These are phyloP conservation scores for Lipophrys pholis DNA, from an alignment of 2,113 vertebrate species.

Conservation along the genomic window DNA sequence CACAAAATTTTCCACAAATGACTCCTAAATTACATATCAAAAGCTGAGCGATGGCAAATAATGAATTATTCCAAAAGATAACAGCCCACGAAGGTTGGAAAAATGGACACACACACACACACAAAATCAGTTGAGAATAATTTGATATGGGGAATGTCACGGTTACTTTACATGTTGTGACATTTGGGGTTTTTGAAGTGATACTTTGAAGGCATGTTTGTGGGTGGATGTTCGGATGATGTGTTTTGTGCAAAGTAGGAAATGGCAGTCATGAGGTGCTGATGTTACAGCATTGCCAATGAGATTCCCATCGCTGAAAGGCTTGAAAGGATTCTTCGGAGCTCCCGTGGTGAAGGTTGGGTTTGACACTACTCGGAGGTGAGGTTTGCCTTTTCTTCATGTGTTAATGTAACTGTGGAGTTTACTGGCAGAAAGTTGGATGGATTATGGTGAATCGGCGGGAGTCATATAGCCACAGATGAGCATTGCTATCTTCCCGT, in stretches of 20 bases:
- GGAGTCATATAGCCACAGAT: slow-evolving; percentile 23
- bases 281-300: slow-evolving; percentile 64
- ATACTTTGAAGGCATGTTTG: slow-evolving; percentile 50
- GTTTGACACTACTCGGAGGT: slow-evolving; percentile 34
- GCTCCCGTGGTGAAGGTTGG: slow-evolving; percentile 12
- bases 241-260: slow-evolving; percentile 53
- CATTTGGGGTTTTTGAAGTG: slow-evolving; percentile 33
- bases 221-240: slow-evolving; percentile 48
- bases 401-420: slow-evolving; percentile 16
- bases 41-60: slow-evolving; percentile 44
- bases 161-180: slow-evolving; percentile 41
- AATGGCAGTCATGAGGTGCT: slow-evolving; percentile 52
- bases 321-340: slow-evolving; percentile 46
- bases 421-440: neutral
- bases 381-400: slow-evolving; percentile 29
- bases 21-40: slow-evolving; percentile 65
- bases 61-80: slow-evolving; percentile 60
- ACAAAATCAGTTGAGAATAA: slow-evolving; percentile 35
- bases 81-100: slow-evolving; percentile 8
- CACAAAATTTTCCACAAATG: slow-evolving; percentile 30
- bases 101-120: slow-evolving; percentile 35
- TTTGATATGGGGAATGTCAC: slow-evolving; percentile 36
- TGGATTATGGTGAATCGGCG: neutral
- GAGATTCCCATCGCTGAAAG: slow-evolving; percentile 51
- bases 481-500: slow-evolving; percentile 10